A percentile compares a stretch with the other conserved stretches of the same genome.
Evolutionary conservation across 2,797 vertebrate genomes (phyloP).

Genomic region (Enteromius unitaeniatus): DNA sequence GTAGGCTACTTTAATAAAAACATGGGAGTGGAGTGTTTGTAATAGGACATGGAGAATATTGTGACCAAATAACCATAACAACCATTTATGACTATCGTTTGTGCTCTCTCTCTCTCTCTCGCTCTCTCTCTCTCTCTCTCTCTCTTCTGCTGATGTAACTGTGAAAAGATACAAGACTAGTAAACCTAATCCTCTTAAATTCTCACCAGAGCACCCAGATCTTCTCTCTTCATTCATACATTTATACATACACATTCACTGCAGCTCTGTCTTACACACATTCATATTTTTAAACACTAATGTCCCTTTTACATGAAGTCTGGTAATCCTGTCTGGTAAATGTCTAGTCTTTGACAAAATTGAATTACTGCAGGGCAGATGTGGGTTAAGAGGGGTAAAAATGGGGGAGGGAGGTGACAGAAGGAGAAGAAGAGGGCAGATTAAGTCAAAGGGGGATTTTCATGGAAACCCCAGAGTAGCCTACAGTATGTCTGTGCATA

Average conservation of each 20-base stretch:
- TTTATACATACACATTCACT: conserved; percentile 25
- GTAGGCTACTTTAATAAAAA: conserved; percentile 1
- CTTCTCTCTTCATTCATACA: conserved; percentile 27
- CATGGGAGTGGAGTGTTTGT: not conserved
- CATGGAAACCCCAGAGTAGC: conserved; percentile 1
- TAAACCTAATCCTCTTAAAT: conserved; percentile 25
- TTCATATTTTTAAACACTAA: conserved; percentile 13
- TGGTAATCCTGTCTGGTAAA: not conserved
- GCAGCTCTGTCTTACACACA: not conserved
- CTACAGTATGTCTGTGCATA: not conserved
- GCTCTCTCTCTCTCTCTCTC: not conserved
- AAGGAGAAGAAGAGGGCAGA: conserved; percentile 8
- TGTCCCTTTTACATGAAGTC: not conserved
- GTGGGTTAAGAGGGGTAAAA: not conserved
- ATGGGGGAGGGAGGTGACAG: conserved; percentile 5
- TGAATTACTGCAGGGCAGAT: not conserved
- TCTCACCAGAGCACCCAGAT: not conserved
- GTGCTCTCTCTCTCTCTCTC: too few species aligned
- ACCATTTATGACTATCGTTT: not conserved
- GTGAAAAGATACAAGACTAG: conserved; percentile 49
- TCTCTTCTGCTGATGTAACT: conserved; percentile 44
- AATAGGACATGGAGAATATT: not conserved
- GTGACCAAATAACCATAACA: not conserved
- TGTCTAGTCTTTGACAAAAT: not conserved
- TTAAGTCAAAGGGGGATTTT: conserved; percentile 23